Conservation (phyloP, 1,140 invertebrate genomes). For the Tenebrio molitor region DNA sequence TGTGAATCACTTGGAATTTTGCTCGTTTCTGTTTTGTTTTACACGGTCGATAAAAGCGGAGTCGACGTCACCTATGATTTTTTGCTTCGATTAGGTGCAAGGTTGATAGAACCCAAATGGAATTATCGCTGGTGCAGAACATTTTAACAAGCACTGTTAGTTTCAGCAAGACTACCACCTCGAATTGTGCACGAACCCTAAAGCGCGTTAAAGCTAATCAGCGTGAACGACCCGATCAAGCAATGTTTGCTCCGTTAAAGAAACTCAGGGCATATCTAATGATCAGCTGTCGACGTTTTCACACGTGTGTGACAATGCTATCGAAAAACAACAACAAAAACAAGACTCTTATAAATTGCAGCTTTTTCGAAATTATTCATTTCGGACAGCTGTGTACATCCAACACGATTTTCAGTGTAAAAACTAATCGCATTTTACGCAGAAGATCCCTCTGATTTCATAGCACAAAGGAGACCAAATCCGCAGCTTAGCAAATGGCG, state of each 20-base stretch:
- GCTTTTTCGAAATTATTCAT: not conserved
- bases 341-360: slow-evolving; percentile 5
- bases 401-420: slow-evolving; percentile 3
- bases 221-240: slow-evolving; percentile 50
- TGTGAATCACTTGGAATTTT: too few species aligned
- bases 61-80: too few species aligned
- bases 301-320: slow-evolving; percentile 53
- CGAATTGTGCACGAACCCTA: slow-evolving; percentile 37
- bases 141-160: slow-evolving; percentile 29
- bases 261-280: slow-evolving; percentile 55
- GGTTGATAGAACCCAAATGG: not conserved
- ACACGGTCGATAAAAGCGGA: too few species aligned
- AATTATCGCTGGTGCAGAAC: slow-evolving; percentile 21
- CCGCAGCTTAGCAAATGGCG: slow-evolving; percentile 10
- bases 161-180: slow-evolving; percentile 14
- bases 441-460: slow-evolving; percentile 20
- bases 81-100: not conserved
- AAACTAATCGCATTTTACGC: slow-evolving; percentile 35
- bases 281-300: slow-evolving; percentile 55
- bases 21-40: too few species aligned
- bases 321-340: slow-evolving; percentile 45
- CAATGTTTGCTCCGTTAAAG: slow-evolving; percentile 52
- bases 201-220: slow-evolving; percentile 55
- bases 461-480: not conserved
- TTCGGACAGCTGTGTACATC: not conserved